These are phyloP conservation scores for Gnathonemus longibarbis DNA, from an alignment of 2,113 vertebrate genomes.

Conservation along the genomic window DNA sequence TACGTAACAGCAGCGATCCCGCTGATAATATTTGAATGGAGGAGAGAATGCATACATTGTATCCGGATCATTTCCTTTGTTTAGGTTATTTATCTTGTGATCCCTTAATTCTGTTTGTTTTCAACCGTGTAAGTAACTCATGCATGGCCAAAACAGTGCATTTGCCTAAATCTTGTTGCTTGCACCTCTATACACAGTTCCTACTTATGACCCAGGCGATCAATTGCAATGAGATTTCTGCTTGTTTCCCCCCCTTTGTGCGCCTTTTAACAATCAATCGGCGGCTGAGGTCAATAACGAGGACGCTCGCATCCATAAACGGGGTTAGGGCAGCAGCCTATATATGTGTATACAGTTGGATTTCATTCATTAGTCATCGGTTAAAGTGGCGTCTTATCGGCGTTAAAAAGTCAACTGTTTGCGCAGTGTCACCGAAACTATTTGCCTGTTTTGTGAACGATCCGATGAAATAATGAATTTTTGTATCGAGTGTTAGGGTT, in stretches of 20 bases:
- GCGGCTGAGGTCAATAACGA: background rate
- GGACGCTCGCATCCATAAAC: background rate
- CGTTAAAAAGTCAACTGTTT: background rate
- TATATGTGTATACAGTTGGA: background rate
- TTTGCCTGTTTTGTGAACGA: background rate
- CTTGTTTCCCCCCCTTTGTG: background rate
- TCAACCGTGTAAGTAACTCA: background rate
- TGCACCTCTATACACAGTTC: background rate
- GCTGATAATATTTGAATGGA: background rate
- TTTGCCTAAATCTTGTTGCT: background rate
- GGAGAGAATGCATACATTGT: background rate
- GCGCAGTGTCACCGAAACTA: background rate
- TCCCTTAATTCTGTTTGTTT: background rate
- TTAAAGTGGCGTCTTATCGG: background rate
- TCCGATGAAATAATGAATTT: background rate
- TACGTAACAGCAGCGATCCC: background rate
- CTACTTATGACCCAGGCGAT: background rate
- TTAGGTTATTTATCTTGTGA: background rate
- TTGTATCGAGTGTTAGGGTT: background rate
- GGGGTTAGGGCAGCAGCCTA: background rate
- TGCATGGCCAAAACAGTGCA: background rate
- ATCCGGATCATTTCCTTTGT: slow-evolving; percentile 13
- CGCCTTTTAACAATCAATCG: background rate
- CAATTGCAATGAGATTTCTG: background rate
- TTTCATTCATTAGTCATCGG: background rate